Percentiles rank a stretch among this genome's conserved stretches.
These are phyloP conservation scores for Lithophane ornitopus DNA, from an alignment of 2,888 invertebrate species.

Conservation along the genomic window DNA sequence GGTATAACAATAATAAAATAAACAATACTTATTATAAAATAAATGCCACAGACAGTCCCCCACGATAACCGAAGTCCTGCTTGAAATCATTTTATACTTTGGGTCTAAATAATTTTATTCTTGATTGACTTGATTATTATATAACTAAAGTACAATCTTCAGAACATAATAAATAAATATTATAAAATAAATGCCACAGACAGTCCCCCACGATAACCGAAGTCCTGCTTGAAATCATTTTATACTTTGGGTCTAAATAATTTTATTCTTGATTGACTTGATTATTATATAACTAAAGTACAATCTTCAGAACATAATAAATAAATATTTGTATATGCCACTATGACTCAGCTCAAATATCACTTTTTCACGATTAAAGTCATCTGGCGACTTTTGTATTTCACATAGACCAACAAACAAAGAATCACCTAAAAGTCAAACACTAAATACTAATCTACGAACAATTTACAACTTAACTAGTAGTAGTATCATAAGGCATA, in stretches of 20 bases:
- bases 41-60: constrained; percentile 17
- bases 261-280: no score
- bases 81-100: background rate
- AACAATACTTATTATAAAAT: background rate
- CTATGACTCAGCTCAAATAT: background rate
- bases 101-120: no score
- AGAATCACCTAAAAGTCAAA: background rate
- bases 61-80: background rate
- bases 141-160: background rate
- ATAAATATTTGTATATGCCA: background rate
- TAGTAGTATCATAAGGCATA: constrained; percentile 84
- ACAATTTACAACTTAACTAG: constrained; percentile 60
- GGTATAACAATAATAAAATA: no score
- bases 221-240: background rate
- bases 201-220: constrained; percentile 14
- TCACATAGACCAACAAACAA: background rate
- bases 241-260: no score
- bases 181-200: background rate
- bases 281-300: background rate
- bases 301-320: background rate
- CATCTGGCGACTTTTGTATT: background rate
- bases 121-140: no score
- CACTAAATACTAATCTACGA: constrained; percentile 16
- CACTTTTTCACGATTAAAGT: background rate
- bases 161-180: background rate